These are phyloP conservation scores for Drosophila mojavensis DNA, from an alignment of 1,140 invertebrate genomes.

Conservation along the genomic window DNA sequence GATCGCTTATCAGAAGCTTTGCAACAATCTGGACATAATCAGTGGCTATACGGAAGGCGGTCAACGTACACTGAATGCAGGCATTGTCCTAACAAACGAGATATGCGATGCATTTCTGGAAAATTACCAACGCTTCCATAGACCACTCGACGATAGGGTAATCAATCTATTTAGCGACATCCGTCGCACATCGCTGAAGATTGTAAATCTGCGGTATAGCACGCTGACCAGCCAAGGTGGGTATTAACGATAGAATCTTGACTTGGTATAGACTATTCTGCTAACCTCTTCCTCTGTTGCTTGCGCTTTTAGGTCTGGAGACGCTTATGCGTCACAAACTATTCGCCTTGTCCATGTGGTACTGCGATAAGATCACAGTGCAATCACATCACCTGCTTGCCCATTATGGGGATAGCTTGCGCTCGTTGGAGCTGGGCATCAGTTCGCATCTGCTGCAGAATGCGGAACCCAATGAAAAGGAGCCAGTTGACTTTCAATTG, in stretches of 20 bases:
- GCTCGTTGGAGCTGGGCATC: constrained; percentile 84
- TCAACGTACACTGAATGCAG: constrained; percentile 55
- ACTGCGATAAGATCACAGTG: constrained; percentile 88
- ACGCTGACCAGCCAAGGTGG: constrained; percentile 86
- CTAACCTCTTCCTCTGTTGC: not conserved
- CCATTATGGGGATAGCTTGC: constrained; percentile 83
- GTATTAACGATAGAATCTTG: not conserved
- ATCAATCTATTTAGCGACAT: constrained; percentile 90
- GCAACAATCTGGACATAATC: constrained; percentile 87
- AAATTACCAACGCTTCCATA: constrained; percentile 87
- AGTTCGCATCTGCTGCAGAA: constrained; percentile 83
- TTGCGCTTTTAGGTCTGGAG: constrained; percentile 83
- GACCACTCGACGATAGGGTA: constrained; percentile 87
- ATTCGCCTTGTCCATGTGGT: constrained; percentile 89
- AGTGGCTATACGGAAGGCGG: constrained; percentile 70
- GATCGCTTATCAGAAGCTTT: constrained; percentile 87
- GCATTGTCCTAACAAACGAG: constrained; percentile 82
- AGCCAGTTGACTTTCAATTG: constrained; percentile 85
- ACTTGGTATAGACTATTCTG: not conserved
- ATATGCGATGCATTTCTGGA: constrained; percentile 87
- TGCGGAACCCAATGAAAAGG: constrained; percentile 79
- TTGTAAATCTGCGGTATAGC: constrained; percentile 89
- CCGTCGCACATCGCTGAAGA: constrained; percentile 87
- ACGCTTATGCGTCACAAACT: constrained; percentile 89
- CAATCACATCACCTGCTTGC: constrained; percentile 84